Percentiles rank a stretch among this genome's conserved stretches.
Evolutionary conservation across 2,888 invertebrate genomes (phyloP).

Genomic region (Drosophila formosana): DNA sequence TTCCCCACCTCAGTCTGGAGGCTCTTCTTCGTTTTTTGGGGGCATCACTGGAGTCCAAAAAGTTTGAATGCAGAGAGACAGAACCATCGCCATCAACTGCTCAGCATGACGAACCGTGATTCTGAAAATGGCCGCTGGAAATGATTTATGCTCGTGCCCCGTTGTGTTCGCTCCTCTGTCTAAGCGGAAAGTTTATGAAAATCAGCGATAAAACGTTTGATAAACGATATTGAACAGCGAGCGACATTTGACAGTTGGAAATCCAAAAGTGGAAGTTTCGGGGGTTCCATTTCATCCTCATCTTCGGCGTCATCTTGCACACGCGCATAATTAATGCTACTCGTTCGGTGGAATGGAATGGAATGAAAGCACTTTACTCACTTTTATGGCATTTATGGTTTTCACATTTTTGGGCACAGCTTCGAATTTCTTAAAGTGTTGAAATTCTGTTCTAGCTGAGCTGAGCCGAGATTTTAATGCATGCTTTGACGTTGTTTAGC

Average conservation of each 20-base stretch:
- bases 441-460: conserved; percentile 63
- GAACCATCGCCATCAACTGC: conserved; percentile 46
- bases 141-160: conserved; percentile 66
- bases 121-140: conserved; percentile 52
- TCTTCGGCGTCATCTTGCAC: conserved; percentile 32
- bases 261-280: conserved; percentile 11
- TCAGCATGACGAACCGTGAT: conserved; percentile 68
- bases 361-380: conserved; percentile 46
- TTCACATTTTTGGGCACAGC: conserved; percentile 12
- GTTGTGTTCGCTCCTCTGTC: conserved; percentile 5
- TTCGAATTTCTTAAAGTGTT: conserved; percentile 57
- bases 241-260: conserved; percentile 69
- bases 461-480: conserved; percentile 58
- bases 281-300: conserved; percentile 22
- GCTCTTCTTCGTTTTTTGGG: conserved; percentile 35
- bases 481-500: conserved; percentile 37
- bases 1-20: conserved; percentile 8
- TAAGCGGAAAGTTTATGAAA: conserved; percentile 61
- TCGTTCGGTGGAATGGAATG: conserved; percentile 18
- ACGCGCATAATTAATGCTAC: conserved; percentile 50
- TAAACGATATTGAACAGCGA: conserved; percentile 66
- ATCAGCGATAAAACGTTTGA: conserved; percentile 65
- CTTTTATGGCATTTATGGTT: conserved; percentile 62
- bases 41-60: conserved; percentile 15
- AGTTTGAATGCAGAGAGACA: conserved; percentile 19